Conservation (phyloP, 2,888 invertebrate genomes). For the Sphinx pinastri region DNA sequence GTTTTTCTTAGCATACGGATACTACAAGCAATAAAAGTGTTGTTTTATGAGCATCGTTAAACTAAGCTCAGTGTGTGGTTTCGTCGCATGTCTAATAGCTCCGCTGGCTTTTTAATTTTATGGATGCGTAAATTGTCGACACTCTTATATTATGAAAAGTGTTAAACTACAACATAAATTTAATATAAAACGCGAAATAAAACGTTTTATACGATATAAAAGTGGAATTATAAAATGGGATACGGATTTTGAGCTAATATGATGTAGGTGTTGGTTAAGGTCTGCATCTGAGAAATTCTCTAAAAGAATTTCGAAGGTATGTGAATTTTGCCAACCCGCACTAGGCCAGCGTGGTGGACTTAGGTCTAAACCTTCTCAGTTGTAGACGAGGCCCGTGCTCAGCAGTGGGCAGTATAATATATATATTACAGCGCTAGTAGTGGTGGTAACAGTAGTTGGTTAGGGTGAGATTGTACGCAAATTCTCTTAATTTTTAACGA, state of each 20-base stretch:
- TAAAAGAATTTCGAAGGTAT: no score
- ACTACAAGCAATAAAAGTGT: slow-evolving; percentile 60
- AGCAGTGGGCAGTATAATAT: no score
- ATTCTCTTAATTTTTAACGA: no score
- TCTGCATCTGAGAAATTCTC: no score
- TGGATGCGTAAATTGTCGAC: slow-evolving; percentile 36
- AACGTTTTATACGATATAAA: slow-evolving; percentile 27
- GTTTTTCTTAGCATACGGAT: slow-evolving; percentile 30
- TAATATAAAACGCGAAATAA: slow-evolving; percentile 12
- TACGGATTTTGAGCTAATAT: not conserved
- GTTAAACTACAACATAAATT: slow-evolving; percentile 26
- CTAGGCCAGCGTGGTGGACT: no score
- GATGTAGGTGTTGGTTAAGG: not conserved
- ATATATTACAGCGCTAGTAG: no score
- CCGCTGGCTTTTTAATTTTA: slow-evolving; percentile 59
- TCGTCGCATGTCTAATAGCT: slow-evolving; percentile 51
- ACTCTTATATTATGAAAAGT: slow-evolving; percentile 31
- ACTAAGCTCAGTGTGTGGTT: slow-evolving; percentile 62
- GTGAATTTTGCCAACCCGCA: no score
- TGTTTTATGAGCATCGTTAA: slow-evolving; percentile 72
- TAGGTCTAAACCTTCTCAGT: no score
- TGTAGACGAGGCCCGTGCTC: no score
- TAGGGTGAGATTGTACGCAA: no score
- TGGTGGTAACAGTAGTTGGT: no score
- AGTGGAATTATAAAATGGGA: not conserved